Evolutionary conservation across 2,888 invertebrate species (phyloP).

Genomic region (Thalpophila matura): DNA sequence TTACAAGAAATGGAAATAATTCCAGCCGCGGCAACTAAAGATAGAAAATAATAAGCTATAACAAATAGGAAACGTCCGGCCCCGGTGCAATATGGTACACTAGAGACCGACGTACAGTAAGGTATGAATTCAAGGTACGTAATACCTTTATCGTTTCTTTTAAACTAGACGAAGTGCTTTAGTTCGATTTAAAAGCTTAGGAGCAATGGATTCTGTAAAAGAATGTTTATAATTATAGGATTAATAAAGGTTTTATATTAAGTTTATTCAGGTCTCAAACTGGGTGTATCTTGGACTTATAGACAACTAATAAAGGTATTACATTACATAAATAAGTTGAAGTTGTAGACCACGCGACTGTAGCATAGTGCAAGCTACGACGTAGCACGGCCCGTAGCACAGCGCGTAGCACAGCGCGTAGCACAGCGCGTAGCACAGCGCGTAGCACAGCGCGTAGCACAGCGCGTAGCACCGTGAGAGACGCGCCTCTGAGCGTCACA

Average conservation of each 20-base stretch:
- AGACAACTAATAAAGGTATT: too few relatives aligned
- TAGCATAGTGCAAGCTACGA: neutral
- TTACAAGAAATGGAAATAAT: constrained; percentile 58
- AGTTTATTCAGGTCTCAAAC: neutral
- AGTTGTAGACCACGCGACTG: neutral
- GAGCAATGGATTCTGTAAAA: neutral
- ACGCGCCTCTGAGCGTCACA: too few relatives aligned
- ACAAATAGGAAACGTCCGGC: constrained; percentile 67
- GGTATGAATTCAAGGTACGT: constrained; percentile 45
- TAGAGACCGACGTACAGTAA: constrained; percentile 45
- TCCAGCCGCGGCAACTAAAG: constrained; percentile 49
- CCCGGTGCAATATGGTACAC: constrained; percentile 56
- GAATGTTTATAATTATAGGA: neutral
- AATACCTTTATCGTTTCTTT: constrained; percentile 44
- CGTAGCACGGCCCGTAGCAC: constrained; percentile 2
- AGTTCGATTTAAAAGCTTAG: constrained; percentile 18
- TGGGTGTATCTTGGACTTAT: too few relatives aligned
- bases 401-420: too few relatives aligned
- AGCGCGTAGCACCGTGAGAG: too few relatives aligned
- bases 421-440: too few relatives aligned
- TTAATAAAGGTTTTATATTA: neutral
- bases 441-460: too few relatives aligned
- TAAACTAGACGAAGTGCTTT: constrained; percentile 15
- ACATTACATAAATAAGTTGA: neutral
- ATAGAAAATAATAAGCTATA: constrained; percentile 70